A percentile compares a stretch with the other conserved stretches of the same genome.
Evolutionary conservation across 2,797 vertebrate genomes (phyloP).

Genomic region (Arctocebus calabarensis): DNA sequence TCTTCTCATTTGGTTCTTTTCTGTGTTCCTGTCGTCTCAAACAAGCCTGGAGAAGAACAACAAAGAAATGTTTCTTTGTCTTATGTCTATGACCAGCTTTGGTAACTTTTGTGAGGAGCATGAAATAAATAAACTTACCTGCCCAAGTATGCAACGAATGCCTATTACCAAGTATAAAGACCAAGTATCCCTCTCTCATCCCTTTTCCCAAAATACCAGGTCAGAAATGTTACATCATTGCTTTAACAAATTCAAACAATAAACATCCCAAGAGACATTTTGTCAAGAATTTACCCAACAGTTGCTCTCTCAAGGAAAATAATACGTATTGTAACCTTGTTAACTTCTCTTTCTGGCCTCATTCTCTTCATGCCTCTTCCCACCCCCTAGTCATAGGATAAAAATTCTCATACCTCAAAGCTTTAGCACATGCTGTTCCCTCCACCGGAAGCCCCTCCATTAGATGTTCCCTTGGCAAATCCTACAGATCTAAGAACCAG

Average conservation of each 20-base stretch:
- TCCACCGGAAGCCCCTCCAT: not conserved
- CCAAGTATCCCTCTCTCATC: not conserved
- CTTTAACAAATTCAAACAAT: constrained; percentile 25
- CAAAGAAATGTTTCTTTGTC: not conserved
- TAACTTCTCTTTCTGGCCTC: not conserved
- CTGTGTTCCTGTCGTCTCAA: constrained; percentile 78
- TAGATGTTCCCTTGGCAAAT: not conserved
- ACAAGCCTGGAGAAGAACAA: constrained; percentile 72
- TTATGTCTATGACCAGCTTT: not conserved
- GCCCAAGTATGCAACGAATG: not conserved
- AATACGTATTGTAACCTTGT: too few species aligned
- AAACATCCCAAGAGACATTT: not conserved
- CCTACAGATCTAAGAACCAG: not conserved
- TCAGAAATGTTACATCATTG: not conserved
- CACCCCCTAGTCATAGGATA: not conserved
- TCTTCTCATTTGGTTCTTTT: constrained; percentile 76
- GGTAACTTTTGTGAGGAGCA: not conserved
- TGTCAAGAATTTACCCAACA: not conserved
- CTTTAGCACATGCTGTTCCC: not conserved
- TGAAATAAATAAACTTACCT: not conserved
- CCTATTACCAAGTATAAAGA: not conserved
- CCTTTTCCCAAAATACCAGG: not conserved
- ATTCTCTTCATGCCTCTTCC: not conserved
- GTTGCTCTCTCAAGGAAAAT: not conserved
- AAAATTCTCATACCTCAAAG: not conserved